Percentiles rank a stretch among this genome's conserved stretches.
Evolutionary conservation across 64 coral and sea anemone species (phyloP).

Genomic region (Anthopleura sola): DNA sequence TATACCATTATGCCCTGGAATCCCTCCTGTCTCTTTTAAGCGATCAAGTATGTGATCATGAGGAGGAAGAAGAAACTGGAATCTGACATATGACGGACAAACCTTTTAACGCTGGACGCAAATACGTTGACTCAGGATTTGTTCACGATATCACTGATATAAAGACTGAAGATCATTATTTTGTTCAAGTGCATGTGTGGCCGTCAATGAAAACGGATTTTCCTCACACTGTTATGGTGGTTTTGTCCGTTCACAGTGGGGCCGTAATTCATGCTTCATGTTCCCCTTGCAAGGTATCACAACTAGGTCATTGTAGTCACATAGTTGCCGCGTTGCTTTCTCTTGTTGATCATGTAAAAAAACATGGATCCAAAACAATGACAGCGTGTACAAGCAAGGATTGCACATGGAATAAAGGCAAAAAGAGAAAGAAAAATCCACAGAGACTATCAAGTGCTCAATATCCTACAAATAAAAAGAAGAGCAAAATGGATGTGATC

Average conservation of each 20-base stretch:
- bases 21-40: neutral
- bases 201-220: constrained; percentile 15
- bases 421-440: constrained; percentile 59
- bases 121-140: constrained; percentile 31
- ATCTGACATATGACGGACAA: constrained; percentile 52
- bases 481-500: constrained; percentile 8
- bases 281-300: constrained; percentile 48
- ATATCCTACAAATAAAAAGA: constrained; percentile 41
- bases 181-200: constrained; percentile 20
- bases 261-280: constrained; percentile 59
- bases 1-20: constrained; percentile 39
- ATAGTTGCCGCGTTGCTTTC: constrained; percentile 40
- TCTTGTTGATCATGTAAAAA: constrained; percentile 39
- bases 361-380: constrained; percentile 33
- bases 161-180: constrained; percentile 13
- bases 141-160: constrained; percentile 52
- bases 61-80: too few relatives aligned
- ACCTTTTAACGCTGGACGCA: constrained; percentile 35
- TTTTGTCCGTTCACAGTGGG: constrained; percentile 37
- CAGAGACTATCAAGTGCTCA: constrained; percentile 26
- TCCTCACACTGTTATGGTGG: constrained; percentile 24
- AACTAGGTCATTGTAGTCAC: constrained; percentile 36
- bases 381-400: constrained; percentile 59
- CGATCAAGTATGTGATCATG: too few relatives aligned
- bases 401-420: constrained; percentile 62